These are phyloP conservation scores for Meandrina meandrites DNA, from an alignment of 92 coral and sea anemone species.

Conservation along the genomic window DNA sequence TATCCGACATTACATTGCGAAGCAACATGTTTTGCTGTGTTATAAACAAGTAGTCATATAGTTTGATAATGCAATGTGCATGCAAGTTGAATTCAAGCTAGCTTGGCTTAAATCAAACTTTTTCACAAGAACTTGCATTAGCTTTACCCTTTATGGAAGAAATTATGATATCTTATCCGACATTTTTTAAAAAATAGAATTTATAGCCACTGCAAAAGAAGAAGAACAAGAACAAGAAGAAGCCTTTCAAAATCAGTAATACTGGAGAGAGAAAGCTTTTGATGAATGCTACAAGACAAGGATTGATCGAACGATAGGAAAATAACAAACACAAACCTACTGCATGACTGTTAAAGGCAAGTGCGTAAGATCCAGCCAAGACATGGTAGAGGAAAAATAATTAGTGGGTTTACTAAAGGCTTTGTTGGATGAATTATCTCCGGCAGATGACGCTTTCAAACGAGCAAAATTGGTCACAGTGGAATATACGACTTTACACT, in stretches of 20 bases:
- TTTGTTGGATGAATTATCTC: neutral
- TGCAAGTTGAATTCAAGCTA: neutral
- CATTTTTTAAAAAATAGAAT: too few relatives aligned
- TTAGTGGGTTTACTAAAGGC: neutral
- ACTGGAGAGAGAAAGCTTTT: neutral
- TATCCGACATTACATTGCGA: neutral
- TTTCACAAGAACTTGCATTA: too few relatives aligned
- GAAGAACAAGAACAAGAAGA: too few relatives aligned
- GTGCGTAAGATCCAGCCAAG: neutral
- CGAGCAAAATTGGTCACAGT: neutral
- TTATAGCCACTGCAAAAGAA: too few relatives aligned
- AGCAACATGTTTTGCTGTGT: neutral
- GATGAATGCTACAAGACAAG: neutral
- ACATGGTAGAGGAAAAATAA: neutral
- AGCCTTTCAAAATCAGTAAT: too few relatives aligned
- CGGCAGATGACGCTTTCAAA: neutral
- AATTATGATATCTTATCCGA: too few relatives aligned
- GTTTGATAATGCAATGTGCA: too few relatives aligned
- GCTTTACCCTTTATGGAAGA: too few relatives aligned
- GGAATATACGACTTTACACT: neutral
- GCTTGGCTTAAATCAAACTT: neutral
- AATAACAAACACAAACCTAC: neutral
- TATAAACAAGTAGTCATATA: neutral
- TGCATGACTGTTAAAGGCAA: neutral
- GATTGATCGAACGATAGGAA: slow-evolving; percentile 3